Percentiles rank a stretch among this genome's conserved stretches.
These are phyloP conservation scores for Eupeodes luniger DNA, from an alignment of 2,888 invertebrate genomes.

Conservation along the genomic window DNA sequence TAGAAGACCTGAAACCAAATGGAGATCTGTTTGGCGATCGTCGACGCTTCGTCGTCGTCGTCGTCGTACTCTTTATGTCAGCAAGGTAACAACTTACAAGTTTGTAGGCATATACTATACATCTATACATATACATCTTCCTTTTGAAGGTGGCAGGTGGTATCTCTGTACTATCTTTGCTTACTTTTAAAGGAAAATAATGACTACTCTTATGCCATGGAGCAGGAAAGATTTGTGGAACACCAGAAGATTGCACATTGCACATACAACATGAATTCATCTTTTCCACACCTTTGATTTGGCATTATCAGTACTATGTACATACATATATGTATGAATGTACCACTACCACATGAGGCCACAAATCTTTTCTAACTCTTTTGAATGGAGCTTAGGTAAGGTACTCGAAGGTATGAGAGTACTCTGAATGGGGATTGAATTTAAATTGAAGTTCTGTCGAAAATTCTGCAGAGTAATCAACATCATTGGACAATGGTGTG, in stretches of 20 bases:
- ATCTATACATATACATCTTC: too few relatives aligned
- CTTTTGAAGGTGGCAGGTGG: background rate
- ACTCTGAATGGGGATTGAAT: background rate
- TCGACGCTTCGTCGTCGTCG: background rate
- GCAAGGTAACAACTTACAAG: background rate
- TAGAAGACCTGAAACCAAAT: constrained; percentile 41
- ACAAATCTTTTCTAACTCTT: constrained; percentile 52
- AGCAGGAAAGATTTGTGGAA: constrained; percentile 62
- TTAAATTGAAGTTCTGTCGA: constrained; percentile 25
- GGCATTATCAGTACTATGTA: constrained; percentile 16
- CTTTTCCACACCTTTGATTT: constrained; percentile 70
- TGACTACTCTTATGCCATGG: constrained; percentile 36
- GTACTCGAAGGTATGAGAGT: background rate
- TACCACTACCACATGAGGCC: background rate
- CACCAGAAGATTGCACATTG: constrained; percentile 46
- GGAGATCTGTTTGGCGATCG: constrained; percentile 6
- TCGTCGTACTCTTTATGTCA: constrained; percentile 4
- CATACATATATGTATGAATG: too few relatives aligned
- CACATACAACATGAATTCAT: constrained; percentile 53
- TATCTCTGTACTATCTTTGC: background rate
- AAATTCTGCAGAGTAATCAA: constrained; percentile 5
- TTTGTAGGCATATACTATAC: background rate
- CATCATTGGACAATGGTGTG: background rate
- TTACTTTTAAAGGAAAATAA: constrained; percentile 40
- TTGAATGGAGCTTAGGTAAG: background rate